Evolutionary conservation across 1,140 invertebrate species (phyloP), one percentile per base, ranked within the genome.

Genomic region (Dreissena rostriformis): DNA sequence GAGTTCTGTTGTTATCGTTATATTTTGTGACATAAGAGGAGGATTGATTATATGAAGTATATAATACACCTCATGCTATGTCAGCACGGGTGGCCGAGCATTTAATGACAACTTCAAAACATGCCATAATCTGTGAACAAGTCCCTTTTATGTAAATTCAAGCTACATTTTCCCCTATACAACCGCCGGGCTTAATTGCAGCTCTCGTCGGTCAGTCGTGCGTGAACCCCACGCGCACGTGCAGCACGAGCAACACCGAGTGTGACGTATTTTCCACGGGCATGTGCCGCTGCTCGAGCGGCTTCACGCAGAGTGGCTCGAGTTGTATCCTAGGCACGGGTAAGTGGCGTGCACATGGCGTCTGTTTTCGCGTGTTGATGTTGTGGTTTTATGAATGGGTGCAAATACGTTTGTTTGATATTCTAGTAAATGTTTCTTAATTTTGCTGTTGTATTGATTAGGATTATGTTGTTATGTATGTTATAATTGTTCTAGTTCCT

Each of bases 191-290:
- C 2, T 39, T 39, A 8, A 6, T 61, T 61, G 17, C 57, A 61
- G 2, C 63, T 24, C 22, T 29, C 53, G 22, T 26, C 17, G 63
- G 66, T 28, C n/a, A 79, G n/a, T 26, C 70, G 1, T 82, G 79
- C 24, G 68, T 26, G 7, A 68, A 67, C 55, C 71, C 72, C 14
- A 74, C 71, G 11, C 55, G 72, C 15, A 67, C 71, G 15, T 82
- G 80, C 39, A 22, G 51, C 24, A 57, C 15, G 2, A 26, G 22
- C 15, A 57, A 61, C 63, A 52, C 71, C 14, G 11, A 6, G 0
- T 82, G 80, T 55, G 29, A 1, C 55, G 11, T n/a, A 28, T 51
- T 49, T 8, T 52, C n/a, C 11, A 39, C 39, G 39, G 39, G 39
- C 2, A 61, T 12, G 22, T 78, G 76, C 53, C 29, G 26, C 17